phyloP scores from a whole-genome alignment of 2,888 invertebrate genomes.

The Diploptera punctata region DNA sequence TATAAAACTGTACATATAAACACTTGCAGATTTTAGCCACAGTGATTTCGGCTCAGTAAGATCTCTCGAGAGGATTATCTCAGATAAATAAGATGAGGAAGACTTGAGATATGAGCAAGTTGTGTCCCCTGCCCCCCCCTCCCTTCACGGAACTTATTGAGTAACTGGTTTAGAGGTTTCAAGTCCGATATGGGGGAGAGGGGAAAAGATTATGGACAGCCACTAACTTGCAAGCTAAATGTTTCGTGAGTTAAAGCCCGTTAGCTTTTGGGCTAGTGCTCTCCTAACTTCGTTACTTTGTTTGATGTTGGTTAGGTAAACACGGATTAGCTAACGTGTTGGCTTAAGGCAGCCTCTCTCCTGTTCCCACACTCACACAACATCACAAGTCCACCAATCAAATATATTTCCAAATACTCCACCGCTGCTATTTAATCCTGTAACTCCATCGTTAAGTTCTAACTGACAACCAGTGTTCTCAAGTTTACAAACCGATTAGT shows the following conservation, averaged over 20 bases:
- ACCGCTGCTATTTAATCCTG: too few species aligned
- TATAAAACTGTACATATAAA: too few species aligned
- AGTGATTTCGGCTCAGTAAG: too few species aligned
- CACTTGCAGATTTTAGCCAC: too few species aligned
- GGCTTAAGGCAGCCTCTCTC: constrained; percentile 21
- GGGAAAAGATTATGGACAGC: constrained; percentile 17
- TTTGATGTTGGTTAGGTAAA: constrained; percentile 40
- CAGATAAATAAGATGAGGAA: too few species aligned
- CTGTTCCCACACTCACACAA: not conserved
- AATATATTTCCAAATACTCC: too few species aligned
- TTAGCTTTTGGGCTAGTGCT: constrained; percentile 32
- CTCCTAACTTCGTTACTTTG: constrained; percentile 38
- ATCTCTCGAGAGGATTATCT: too few species aligned
- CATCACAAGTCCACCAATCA: not conserved
- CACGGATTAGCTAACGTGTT: constrained; percentile 40
- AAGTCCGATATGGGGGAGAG: not conserved
- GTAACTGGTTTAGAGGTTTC: not conserved
- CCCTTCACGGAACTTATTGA: not conserved
- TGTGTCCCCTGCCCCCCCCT: too few species aligned
- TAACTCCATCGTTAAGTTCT: too few species aligned
- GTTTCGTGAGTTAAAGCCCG: constrained; percentile 24
- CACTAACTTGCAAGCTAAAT: constrained; percentile 21
- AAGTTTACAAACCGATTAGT: too few species aligned
- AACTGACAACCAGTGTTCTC: too few species aligned
- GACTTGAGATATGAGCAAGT: not conserved